Conservation (phyloP, 2,113 vertebrate genomes). For the Amphiprion percula region DNA sequence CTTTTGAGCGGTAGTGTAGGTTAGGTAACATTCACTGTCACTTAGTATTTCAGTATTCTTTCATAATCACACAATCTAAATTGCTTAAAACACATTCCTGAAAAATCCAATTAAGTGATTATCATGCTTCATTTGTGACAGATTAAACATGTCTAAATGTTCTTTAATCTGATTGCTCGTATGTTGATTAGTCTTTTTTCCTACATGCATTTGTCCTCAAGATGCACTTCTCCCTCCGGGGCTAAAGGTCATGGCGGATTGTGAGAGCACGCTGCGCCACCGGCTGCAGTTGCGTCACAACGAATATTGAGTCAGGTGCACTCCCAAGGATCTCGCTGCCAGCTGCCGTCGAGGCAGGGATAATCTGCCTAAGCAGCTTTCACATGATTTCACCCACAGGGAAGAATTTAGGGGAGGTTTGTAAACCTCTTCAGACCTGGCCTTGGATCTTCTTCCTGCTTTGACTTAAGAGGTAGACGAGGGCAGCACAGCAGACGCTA, state of each 20-base stretch:
- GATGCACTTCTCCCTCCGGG: constrained; percentile 55
- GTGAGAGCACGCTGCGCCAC: constrained; percentile 60
- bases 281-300: constrained; percentile 76
- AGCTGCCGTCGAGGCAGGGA: constrained; percentile 78
- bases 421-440: constrained; percentile 76
- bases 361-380: constrained; percentile 86
- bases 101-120: neutral
- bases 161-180: constrained; percentile 25
- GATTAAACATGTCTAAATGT: constrained; percentile 8
- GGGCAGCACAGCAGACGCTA: constrained; percentile 53
- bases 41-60: neutral
- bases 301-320: constrained; percentile 79
- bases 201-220: constrained; percentile 33
- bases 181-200: constrained; percentile 2
- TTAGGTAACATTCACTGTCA: neutral
- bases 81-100: constrained; percentile 3
- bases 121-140: constrained; percentile 3
- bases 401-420: constrained; percentile 78
- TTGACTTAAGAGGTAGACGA: constrained; percentile 60
- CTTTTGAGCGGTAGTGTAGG: too few species aligned
- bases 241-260: constrained; percentile 78
- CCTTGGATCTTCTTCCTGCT: constrained; percentile 68
- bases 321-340: constrained; percentile 74
- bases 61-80: neutral
- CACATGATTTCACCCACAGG: constrained; percentile 78